Evolutionary conservation across 2,113 vertebrate species (phyloP).

Genomic region (Carassius carassius): DNA sequence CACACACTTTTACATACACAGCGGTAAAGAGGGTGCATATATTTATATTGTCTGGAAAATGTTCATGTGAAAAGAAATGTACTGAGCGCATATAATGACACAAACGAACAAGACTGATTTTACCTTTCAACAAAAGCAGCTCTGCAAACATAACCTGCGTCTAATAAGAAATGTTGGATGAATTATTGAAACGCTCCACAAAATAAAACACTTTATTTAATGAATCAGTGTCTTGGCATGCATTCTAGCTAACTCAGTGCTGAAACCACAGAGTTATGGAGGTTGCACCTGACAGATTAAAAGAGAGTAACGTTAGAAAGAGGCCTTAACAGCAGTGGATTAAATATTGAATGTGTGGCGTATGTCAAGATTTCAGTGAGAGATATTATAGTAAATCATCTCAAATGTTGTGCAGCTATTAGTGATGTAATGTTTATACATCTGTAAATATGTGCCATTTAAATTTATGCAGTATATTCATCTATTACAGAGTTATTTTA

Average conservation of each 20-base stretch:
- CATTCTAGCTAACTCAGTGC: slow-evolving; percentile 5
- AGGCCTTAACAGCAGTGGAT: neutral
- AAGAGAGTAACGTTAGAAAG: slow-evolving; percentile 5
- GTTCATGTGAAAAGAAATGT: neutral
- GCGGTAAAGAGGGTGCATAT: neutral
- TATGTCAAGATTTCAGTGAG: slow-evolving; percentile 15
- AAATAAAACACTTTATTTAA: slow-evolving; percentile 33
- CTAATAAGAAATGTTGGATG: neutral
- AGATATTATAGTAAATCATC: slow-evolving; percentile 10
- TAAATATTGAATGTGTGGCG: neutral
- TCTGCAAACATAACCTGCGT: neutral
- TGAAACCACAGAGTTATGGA: slow-evolving; percentile 1
- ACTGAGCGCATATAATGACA: neutral
- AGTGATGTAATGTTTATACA: neutral
- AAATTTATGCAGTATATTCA: neutral
- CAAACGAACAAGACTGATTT: neutral
- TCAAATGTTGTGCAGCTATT: neutral
- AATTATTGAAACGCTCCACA: neutral
- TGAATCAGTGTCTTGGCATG: neutral
- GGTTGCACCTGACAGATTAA: neutral
- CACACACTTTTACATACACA: neutral
- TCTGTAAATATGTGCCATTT: neutral
- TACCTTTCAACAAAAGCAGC: neutral
- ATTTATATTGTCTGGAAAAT: neutral
- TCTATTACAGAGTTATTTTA: neutral